Percentiles rank a stretch among this genome's conserved stretches.
Conservation (phyloP, 2,888 invertebrate species). For the Augiades crinisus region DNA sequence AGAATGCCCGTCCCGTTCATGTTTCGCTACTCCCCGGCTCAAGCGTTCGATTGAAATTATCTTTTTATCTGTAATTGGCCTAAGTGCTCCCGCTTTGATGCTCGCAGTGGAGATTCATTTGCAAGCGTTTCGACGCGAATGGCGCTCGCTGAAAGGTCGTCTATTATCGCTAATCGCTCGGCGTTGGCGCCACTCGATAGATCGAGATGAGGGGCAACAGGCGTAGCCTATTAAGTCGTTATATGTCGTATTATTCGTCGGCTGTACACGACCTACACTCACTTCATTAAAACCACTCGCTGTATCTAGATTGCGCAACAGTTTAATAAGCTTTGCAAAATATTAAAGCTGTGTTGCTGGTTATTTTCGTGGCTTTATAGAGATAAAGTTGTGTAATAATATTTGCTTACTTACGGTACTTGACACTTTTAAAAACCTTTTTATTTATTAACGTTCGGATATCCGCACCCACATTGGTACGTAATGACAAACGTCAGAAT, state of each 20-base stretch:
- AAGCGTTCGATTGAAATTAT: slow-evolving; percentile 11
- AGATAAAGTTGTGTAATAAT: too few species aligned
- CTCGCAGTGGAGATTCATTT: slow-evolving; percentile 21
- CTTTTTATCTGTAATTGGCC: slow-evolving; percentile 25
- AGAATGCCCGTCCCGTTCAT: neutral
- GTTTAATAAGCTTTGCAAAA: neutral
- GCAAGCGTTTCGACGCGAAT: slow-evolving; percentile 21
- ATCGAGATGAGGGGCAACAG: slow-evolving; percentile 16
- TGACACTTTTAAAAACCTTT: too few species aligned
- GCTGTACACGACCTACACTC: too few species aligned
- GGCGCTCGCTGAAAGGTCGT: slow-evolving; percentile 18
- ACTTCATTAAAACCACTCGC: too few species aligned
- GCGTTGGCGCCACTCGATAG: slow-evolving; percentile 24
- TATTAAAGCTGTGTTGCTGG: neutral
- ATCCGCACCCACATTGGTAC: neutral
- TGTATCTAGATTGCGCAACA: too few species aligned
- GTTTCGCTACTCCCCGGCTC: slow-evolving; percentile 4
- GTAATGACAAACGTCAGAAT: slow-evolving; percentile 8
- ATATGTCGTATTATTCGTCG: slow-evolving; percentile 6
- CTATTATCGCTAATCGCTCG: slow-evolving; percentile 22
- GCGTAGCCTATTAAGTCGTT: slow-evolving; percentile 17
- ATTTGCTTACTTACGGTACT: too few species aligned
- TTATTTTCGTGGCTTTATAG: too few species aligned
- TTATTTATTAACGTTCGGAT: neutral
- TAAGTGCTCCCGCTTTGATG: slow-evolving; percentile 24